These are phyloP conservation scores for Eulacestoma nigropectus DNA, from an alignment of 2,113 vertebrate species.

Conservation along the genomic window DNA sequence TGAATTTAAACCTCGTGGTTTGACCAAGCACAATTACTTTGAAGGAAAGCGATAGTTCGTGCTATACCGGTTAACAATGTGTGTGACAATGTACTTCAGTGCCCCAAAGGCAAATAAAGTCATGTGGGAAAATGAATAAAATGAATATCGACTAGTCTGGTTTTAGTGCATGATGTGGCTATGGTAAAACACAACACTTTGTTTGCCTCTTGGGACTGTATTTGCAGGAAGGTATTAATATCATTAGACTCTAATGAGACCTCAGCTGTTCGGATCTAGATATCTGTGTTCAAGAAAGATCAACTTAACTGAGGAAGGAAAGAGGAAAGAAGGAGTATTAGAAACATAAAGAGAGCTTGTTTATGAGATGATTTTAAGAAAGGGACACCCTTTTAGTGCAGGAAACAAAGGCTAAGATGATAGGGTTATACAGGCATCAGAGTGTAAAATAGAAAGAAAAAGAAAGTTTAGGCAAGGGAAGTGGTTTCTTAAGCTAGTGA, in stretches of 20 bases:
- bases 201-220: neutral
- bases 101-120: neutral
- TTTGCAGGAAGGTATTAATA: neutral
- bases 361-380: neutral
- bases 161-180: neutral
- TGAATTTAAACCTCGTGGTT: neutral
- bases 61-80: neutral
- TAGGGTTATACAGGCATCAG: neutral
- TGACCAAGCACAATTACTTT: neutral
- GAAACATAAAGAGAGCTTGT: neutral
- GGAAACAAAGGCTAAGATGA: neutral
- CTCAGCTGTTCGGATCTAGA: neutral
- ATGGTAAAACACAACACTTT: neutral
- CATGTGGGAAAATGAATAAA: neutral
- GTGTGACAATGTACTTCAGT: neutral
- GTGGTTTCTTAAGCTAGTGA: neutral
- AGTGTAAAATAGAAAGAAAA: neutral
- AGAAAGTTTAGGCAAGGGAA: neutral
- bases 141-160: neutral
- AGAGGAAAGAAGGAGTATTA: neutral
- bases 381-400: neutral
- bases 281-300: neutral
- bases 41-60: neutral
- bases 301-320: neutral
- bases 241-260: neutral